Evolutionary conservation across 2,888 invertebrate genomes (phyloP).

Genomic region (Hypercompe scribonia): DNA sequence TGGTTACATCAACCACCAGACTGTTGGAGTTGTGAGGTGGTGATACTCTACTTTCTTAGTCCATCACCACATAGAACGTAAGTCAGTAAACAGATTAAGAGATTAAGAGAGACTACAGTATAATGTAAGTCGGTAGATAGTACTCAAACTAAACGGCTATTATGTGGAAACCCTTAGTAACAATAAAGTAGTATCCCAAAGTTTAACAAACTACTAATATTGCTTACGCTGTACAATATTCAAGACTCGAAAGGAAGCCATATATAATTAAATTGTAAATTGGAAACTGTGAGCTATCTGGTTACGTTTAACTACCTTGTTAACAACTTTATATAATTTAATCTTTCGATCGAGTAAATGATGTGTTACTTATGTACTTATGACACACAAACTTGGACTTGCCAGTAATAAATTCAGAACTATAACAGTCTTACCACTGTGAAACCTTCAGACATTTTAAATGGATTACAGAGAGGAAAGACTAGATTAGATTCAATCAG

Average conservation of each 20-base stretch:
- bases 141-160: background rate
- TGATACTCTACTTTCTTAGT: too few species aligned
- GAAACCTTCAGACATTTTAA: too few species aligned
- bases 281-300: background rate
- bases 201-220: slow-evolving; percentile 12
- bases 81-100: too few species aligned
- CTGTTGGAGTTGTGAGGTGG: too few species aligned
- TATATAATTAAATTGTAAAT: slow-evolving; percentile 6
- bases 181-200: slow-evolving; percentile 7
- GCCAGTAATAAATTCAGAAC: too few species aligned
- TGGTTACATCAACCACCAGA: too few species aligned
- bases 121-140: background rate
- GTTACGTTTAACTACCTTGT: background rate
- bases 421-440: too few species aligned
- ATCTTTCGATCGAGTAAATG: background rate
- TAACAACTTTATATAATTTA: background rate
- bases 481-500: too few species aligned
- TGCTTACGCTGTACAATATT: slow-evolving; percentile 11
- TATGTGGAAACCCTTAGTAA: slow-evolving; percentile 7
- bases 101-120: background rate
- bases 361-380: background rate
- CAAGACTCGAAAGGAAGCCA: slow-evolving; percentile 7
- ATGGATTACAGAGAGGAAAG: too few species aligned
- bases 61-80: too few species aligned
- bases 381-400: too few species aligned